Evolutionary conservation across 92 coral and sea anemone genomes (phyloP), one percentile per base, ranked within the genome.

Genomic region (Phenganax marumi): DNA sequence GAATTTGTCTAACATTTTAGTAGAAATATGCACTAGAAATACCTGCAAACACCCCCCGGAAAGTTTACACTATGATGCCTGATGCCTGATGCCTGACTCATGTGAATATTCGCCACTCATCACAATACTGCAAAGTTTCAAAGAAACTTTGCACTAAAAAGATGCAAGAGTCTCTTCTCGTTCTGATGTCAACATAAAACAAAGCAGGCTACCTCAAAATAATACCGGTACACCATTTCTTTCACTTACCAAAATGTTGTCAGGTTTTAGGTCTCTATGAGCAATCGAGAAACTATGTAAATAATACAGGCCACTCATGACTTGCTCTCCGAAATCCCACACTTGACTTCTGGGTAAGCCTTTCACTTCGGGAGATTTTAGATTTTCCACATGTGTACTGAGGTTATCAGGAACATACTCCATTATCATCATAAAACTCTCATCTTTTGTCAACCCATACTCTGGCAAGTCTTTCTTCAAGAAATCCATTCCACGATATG

Each of bases 251-350:
- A 95, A 85, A 69, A 95, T 90, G 56, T 95, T 95, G 80, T 95
- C 98, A 65, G 98, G 98, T 64, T 95, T 95, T 52, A 95, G 89
- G 65, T 95, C 98, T 48, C 97, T 65, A 53, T 95, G 98, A 64
- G 97, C 91, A 33, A 95, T 91, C 22, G 92, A 91, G 69, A 92
- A 93, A 53, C 97, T 84, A 73, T 95, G 98, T 16, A 95, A 89
- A 77, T 95, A 95, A 50, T 90, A 86, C 84, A 95, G 80, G 13
- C 98, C 98, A 88, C 90, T 92, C 12, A 97, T 97, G 22, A 92
- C 89, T 84, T 93, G 97, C 52, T 87, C 86, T 76, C 86, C 89
- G 51, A 95, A 86, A 39, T 87, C 90, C 98, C 98, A 95, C 52
- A 95, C 97, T 57, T 89, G 92, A 64, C 91, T 92, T 51, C 89